These are phyloP conservation scores for Pitangus sulphuratus DNA, from an alignment of 2,797 vertebrate species.

Conservation along the genomic window DNA sequence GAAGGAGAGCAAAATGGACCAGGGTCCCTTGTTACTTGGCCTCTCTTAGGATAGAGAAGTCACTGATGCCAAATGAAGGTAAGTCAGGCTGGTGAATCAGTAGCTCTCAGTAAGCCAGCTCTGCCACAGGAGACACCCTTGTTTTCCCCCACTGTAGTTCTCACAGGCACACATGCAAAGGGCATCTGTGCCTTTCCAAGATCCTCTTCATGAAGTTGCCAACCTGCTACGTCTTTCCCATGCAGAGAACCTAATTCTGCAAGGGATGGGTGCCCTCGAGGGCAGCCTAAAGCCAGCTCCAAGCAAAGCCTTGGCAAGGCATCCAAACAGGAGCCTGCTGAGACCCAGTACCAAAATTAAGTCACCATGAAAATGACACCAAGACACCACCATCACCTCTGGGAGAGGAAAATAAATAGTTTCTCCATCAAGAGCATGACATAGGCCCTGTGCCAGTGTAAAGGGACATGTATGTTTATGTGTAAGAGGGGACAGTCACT, in stretches of 20 bases:
- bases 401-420: neutral
- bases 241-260: neutral
- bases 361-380: neutral
- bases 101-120: neutral
- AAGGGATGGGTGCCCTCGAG: neutral
- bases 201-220: neutral
- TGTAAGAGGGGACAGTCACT: neutral
- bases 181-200: neutral
- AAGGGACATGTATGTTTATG: accelerated
- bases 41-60: neutral
- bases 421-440: neutral
- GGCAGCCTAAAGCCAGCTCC: neutral
- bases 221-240: neutral
- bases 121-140: neutral
- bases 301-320: neutral
- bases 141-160: neutral
- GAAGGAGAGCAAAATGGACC: neutral
- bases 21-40: neutral
- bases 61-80: neutral
- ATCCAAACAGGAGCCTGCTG: neutral
- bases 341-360: neutral
- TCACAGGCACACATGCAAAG: neutral
- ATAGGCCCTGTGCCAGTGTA: neutral
- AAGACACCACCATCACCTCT: neutral
- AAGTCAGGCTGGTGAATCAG: neutral